These are phyloP conservation scores for Ceyx erithaca DNA, from an alignment of 2,797 vertebrate genomes.

Conservation along the genomic window DNA sequence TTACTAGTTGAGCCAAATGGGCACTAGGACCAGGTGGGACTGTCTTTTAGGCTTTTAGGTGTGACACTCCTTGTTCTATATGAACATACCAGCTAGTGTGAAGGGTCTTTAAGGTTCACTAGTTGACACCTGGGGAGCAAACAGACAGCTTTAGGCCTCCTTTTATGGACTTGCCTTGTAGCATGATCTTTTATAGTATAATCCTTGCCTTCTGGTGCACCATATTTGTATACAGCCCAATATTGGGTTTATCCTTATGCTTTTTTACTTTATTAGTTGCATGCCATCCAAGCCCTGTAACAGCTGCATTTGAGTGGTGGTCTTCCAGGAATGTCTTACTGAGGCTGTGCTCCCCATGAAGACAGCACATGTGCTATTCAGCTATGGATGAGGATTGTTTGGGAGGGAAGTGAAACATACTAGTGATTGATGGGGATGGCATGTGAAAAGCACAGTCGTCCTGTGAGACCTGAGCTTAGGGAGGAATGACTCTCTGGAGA, in stretches of 20 bases:
- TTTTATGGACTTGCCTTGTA: not conserved
- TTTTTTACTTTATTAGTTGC: not conserved
- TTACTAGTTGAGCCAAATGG: not conserved
- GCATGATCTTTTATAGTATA: not conserved
- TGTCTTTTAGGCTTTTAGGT: not conserved
- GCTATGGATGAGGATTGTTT: not conserved
- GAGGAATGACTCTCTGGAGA: not conserved
- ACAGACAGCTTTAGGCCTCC: not conserved
- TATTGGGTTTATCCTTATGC: not conserved
- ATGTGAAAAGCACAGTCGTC: not conserved
- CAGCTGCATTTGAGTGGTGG: not conserved
- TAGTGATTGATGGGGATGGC: not conserved
- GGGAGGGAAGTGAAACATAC: not conserved
- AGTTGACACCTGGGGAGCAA: not conserved
- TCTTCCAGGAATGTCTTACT: not conserved
- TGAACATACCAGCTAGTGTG: not conserved
- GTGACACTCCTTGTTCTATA: not conserved
- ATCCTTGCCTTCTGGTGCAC: not conserved
- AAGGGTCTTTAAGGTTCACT: not conserved
- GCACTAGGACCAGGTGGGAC: not conserved
- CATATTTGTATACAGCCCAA: not conserved
- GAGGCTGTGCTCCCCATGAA: not conserved
- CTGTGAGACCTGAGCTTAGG: not conserved
- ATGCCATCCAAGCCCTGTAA: not conserved
- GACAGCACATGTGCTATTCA: not conserved